phyloP scores from a whole-genome alignment of 1,140 invertebrate genomes.

The Anthonomus grandis region DNA sequence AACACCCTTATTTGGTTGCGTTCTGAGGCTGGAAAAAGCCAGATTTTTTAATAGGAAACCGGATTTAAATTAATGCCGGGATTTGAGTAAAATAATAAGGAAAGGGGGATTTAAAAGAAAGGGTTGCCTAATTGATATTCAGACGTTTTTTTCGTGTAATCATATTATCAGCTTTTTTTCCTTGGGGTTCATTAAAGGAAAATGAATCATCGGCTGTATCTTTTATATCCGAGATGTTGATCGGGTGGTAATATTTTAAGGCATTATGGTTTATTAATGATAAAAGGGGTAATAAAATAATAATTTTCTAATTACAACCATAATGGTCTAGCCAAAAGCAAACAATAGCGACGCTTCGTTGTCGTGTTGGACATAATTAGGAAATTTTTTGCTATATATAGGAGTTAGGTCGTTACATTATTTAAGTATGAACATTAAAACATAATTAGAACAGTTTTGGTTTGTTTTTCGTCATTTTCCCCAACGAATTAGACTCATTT shows the following conservation, averaged over 20 bases:
- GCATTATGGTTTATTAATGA: too few species aligned
- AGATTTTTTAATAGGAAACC: slow-evolving; percentile 1
- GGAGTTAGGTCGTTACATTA: slow-evolving; percentile 14
- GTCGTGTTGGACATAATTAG: slow-evolving; percentile 13
- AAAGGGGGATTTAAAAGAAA: background rate
- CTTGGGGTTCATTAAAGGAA: background rate
- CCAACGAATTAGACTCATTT: too few species aligned
- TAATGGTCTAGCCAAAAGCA: too few species aligned
- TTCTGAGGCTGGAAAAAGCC: background rate
- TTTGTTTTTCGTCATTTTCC: slow-evolving; percentile 15
- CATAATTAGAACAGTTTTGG: slow-evolving; percentile 20
- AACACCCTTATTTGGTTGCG: slow-evolving; percentile 6
- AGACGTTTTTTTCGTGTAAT: slow-evolving; percentile 2
- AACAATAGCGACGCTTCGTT: background rate
- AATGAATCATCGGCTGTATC: background rate
- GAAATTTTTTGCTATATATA: slow-evolving; percentile 10
- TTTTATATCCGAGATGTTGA: too few species aligned
- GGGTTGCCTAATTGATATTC: slow-evolving; percentile 13
- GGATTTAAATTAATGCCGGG: slow-evolving; percentile 2
- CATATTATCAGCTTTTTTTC: background rate
- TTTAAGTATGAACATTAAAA: slow-evolving; percentile 21
- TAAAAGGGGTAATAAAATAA: too few species aligned
- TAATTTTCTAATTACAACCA: too few species aligned
- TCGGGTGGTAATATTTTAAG: too few species aligned
- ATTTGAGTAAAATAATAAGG: background rate